These are phyloP conservation scores for Odontamblyopus lacepedii DNA, from an alignment of 2,797 vertebrate species.

Conservation along the genomic window DNA sequence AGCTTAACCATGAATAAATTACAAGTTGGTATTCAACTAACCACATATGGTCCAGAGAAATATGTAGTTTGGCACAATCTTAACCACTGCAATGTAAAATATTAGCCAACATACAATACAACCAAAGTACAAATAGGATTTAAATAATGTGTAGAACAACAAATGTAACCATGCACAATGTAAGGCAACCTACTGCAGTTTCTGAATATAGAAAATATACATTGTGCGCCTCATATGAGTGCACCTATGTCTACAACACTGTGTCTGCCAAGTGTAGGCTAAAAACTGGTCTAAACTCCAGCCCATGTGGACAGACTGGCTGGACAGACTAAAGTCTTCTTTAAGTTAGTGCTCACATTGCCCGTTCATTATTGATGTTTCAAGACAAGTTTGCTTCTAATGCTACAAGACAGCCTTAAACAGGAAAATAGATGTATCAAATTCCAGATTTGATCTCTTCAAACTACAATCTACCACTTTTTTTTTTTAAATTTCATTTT, in stretches of 20 bases:
- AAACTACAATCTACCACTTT: constrained; percentile 45
- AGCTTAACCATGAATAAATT: constrained; percentile 57
- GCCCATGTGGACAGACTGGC: constrained; percentile 46
- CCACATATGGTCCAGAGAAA: constrained; percentile 63
- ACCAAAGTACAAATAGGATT: constrained; percentile 64
- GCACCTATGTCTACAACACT: constrained; percentile 74
- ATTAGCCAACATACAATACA: constrained; percentile 54
- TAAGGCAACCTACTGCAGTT: constrained; percentile 87
- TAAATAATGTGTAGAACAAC: constrained; percentile 80
- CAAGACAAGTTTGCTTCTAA: constrained; percentile 77
- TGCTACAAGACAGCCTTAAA: constrained; percentile 77
- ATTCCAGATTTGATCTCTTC: constrained; percentile 62
- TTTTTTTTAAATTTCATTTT: constrained; percentile 25
- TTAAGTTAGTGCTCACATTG: constrained; percentile 52
- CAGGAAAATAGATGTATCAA: constrained; percentile 77
- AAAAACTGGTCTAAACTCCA: constrained; percentile 54
- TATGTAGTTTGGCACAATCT: constrained; percentile 65
- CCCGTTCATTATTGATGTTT: constrained; percentile 39
- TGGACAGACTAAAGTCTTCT: constrained; percentile 58
- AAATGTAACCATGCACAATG: constrained; percentile 92
- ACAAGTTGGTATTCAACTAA: constrained; percentile 57
- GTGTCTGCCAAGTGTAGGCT: constrained; percentile 70
- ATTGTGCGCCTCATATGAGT: constrained; percentile 57
- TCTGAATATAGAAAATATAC: constrained; percentile 67
- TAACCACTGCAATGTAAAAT: constrained; percentile 52